Evolutionary conservation across 2,113 vertebrate species (phyloP), one percentile per base, ranked within the genome.

Genomic region (Thymallus thymallus): DNA sequence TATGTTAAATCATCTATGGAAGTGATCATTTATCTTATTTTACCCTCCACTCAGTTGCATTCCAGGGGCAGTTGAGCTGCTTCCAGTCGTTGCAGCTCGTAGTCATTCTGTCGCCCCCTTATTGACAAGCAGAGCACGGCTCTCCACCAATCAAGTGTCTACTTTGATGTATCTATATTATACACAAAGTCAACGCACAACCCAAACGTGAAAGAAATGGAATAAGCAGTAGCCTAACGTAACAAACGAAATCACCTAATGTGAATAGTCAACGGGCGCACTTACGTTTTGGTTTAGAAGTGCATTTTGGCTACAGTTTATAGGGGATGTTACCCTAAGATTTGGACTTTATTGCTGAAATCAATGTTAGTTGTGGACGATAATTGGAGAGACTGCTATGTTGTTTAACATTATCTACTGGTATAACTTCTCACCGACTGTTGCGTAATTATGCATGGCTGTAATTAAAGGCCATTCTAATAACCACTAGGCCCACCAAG

Each of bases 91-190:
- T 61, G 69, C 61, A 66, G 64, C 13, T 32, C 30, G 64, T 29
- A 26, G 14, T 66, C 29, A 66, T n/a, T 69, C 75, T 73, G 74
- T 67, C 76, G 80, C 74, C 76, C 68, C 61, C 80, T 77, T 45
- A 75, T 80, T 78, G 78, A 77, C 78, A 79, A 29, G 76, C 73
- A 77, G 83, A 78, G 79, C 68, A 45, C 26, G 23, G 26, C 78
- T 74, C 69, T 75, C 69, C 64, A 20, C 56, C 12, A 60, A 22
- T 68, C 63, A 20, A 63, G 76, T 32, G 45, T 45, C 70, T 24
- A 81, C 78, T 83, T 72, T 85, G 74, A 80, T 68, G 80, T 55
- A 74, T 76, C 73, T 67, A 23, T 14, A 87, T 88, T 78, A 82
- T 10, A 30, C 75, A 74, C 76, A 76, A 72, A 76, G 67, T 76